Conservation (phyloP, 2,797 vertebrate species). For the Fundulus diaphanus region DNA sequence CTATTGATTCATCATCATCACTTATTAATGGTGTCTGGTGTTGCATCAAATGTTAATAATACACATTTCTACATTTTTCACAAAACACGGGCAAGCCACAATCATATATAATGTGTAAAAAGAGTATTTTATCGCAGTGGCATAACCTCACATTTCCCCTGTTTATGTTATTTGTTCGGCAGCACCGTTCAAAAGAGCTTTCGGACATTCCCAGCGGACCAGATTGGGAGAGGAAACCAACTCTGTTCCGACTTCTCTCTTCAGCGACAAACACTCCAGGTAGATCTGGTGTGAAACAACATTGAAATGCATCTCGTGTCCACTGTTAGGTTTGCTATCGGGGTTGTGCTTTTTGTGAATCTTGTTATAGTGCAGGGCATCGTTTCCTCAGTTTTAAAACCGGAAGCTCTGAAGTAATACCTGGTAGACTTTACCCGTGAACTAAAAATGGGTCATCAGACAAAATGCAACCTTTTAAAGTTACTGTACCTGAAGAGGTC, state of each 20-base stretch:
- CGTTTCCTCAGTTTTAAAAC: too few species aligned
- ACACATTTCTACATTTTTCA: conserved; percentile 50
- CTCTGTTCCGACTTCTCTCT: too few species aligned
- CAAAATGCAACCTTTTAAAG: background rate
- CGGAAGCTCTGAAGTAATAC: too few species aligned
- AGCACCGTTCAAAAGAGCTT: background rate
- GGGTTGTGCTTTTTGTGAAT: too few species aligned
- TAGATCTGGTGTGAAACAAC: background rate
- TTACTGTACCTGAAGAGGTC: conserved; percentile 51
- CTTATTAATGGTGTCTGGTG: conserved; percentile 81
- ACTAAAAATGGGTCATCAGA: too few species aligned
- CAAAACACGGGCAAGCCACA: conserved; percentile 20
- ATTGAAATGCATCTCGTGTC: too few species aligned
- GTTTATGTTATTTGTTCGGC: background rate
- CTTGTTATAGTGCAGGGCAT: too few species aligned
- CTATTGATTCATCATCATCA: conserved; percentile 84
- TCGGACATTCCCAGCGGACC: background rate
- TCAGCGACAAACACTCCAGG: too few species aligned
- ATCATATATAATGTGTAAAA: background rate
- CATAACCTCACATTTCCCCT: background rate
- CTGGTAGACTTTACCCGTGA: too few species aligned
- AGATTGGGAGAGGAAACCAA: background rate
- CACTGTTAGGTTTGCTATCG: too few species aligned
- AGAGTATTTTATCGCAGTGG: background rate
- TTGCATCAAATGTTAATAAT: conserved; percentile 76